These are phyloP conservation scores for Anguilla marmorata DNA, from an alignment of 2,797 vertebrate species.

Conservation along the genomic window DNA sequence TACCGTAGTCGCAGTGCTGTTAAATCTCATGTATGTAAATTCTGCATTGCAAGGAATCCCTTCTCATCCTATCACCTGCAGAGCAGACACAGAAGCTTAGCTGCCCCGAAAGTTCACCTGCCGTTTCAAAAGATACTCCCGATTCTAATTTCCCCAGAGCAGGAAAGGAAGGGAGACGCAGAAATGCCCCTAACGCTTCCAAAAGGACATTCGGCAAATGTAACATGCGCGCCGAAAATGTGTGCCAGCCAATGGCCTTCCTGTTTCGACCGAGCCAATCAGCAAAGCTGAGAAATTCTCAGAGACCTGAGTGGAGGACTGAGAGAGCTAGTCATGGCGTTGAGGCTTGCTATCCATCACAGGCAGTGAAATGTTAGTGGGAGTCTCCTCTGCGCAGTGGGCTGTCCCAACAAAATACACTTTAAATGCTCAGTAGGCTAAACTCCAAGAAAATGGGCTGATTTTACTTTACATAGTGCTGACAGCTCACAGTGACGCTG, in stretches of 20 bases:
- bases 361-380: not conserved
- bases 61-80: not conserved
- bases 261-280: not conserved
- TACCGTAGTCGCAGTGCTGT: not conserved
- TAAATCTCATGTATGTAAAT: not conserved
- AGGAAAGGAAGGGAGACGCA: not conserved
- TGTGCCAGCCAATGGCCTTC: not conserved
- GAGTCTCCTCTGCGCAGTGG: not conserved
- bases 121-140: not conserved
- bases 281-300: not conserved
- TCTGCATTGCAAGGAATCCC: not conserved
- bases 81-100: not conserved
- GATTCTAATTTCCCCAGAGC: not conserved
- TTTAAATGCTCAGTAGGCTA: not conserved
- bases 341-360: not conserved
- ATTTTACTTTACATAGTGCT: not conserved
- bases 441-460: not conserved
- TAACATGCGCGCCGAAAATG: not conserved
- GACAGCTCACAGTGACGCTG: not conserved
- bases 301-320: not conserved
- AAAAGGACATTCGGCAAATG: not conserved
- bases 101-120: not conserved
- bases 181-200: not conserved
- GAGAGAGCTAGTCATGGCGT: not conserved
- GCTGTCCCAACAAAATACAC: not conserved